Evolutionary conservation across 2,113 vertebrate genomes (phyloP).

Genomic region (Saccopteryx bilineata): DNA sequence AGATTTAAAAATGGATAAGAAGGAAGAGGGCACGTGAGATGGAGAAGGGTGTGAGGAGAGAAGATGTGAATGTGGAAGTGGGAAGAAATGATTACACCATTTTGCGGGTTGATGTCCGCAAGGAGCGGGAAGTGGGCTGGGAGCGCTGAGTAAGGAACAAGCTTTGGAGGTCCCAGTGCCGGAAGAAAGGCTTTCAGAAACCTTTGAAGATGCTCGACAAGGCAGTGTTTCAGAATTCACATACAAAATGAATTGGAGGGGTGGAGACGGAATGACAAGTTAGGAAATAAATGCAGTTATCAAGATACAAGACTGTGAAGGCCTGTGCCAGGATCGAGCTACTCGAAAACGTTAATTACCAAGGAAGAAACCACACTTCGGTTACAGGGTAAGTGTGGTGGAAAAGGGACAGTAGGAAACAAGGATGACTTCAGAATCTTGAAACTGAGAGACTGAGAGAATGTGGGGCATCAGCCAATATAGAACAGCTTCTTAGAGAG

Average conservation of each 20-base stretch:
- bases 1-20: neutral
- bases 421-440: neutral
- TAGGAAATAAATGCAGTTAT: neutral
- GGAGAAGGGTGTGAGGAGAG: neutral
- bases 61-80: neutral
- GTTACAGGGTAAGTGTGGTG: neutral
- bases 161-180: neutral
- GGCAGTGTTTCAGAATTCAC: neutral
- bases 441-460: neutral
- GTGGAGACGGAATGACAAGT: neutral
- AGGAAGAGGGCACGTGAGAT: neutral
- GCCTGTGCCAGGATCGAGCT: neutral
- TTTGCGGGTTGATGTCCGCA: neutral
- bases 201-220: neutral
- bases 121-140: neutral
- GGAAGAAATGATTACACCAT: neutral
- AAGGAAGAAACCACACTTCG: neutral
- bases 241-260: neutral
- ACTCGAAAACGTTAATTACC: neutral
- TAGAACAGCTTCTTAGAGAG: neutral
- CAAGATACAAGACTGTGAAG: neutral
- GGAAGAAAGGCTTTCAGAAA: neutral
- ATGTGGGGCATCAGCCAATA: neutral
- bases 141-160: neutral
- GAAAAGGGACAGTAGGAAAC: neutral